Conservation (phyloP, 2,888 invertebrate genomes). For the Zele albiditarsus region DNA sequence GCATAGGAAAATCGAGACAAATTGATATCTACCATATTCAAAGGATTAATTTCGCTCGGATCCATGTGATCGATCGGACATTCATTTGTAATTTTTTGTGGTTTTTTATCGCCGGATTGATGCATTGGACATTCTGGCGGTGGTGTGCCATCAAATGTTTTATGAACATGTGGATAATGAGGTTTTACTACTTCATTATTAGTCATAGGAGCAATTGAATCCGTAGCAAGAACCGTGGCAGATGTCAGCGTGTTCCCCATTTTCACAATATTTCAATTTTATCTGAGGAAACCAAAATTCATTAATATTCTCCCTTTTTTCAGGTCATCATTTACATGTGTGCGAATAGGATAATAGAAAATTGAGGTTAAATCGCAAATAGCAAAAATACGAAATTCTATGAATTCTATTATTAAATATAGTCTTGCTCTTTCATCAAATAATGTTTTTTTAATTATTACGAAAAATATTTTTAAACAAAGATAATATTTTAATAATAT, state of each 20-base stretch:
- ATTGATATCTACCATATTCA: conserved; percentile 81
- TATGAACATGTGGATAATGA: conserved; percentile 48
- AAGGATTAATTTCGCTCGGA: conserved; percentile 82
- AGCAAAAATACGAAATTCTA: neutral
- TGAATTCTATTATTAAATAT: no score
- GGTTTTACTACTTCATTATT: conserved; percentile 44
- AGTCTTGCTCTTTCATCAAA: no score
- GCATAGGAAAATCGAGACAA: conserved; percentile 23
- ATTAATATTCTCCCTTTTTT: neutral
- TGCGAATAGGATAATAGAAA: neutral
- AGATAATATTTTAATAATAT: no score
- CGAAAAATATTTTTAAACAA: no score
- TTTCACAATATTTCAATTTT: conserved; percentile 33
- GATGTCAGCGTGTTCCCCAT: conserved; percentile 79
- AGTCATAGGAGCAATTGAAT: conserved; percentile 71
- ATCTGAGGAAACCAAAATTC: neutral
- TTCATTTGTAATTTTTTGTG: conserved; percentile 71
- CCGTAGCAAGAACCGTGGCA: conserved; percentile 76
- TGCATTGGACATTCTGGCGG: conserved; percentile 93
- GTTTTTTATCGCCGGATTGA: conserved; percentile 73
- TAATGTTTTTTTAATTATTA: no score
- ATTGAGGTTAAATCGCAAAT: conserved; percentile 5
- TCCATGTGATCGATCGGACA: conserved; percentile 82
- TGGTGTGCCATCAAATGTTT: conserved; percentile 70
- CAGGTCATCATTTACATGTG: neutral